Evolutionary conservation across 2,888 invertebrate species (phyloP).

Genomic region (Invenusta paracnida): DNA sequence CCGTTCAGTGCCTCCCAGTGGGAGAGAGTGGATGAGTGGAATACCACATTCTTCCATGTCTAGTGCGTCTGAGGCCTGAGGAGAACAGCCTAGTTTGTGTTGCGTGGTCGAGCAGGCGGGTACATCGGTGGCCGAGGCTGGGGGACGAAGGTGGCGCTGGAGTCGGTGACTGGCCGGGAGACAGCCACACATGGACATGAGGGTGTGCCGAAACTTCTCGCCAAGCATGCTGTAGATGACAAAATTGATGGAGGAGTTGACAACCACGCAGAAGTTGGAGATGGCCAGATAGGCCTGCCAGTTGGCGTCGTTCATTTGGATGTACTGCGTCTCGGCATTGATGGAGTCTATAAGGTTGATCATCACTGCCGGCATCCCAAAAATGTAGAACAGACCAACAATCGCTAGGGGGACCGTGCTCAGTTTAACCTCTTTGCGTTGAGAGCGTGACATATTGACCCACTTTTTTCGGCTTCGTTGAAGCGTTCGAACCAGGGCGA

Average conservation of each 20-base stretch:
- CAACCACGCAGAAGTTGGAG: conserved; percentile 82
- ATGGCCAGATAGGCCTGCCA: conserved; percentile 43
- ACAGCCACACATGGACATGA: conserved; percentile 34
- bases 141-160: neutral
- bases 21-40: neutral
- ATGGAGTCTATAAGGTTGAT: conserved; percentile 49
- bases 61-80: neutral
- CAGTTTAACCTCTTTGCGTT: conserved; percentile 49
- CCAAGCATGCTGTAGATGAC: conserved; percentile 92
- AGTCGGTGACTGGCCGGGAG: neutral
- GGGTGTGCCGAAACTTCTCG: conserved; percentile 71
- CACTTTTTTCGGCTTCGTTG: conserved; percentile 47
- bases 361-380: conserved; percentile 48
- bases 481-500: conserved; percentile 47
- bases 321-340: conserved; percentile 2
- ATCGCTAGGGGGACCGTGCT: conserved; percentile 50
- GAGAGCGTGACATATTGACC: conserved; percentile 47
- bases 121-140: neutral
- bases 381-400: conserved; percentile 49
- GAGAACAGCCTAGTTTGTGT: neutral
- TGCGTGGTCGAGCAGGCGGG: neutral
- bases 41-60: neutral
- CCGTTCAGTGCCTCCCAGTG: neutral
- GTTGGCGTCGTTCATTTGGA: conserved; percentile 4
- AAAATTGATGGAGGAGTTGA: conserved; percentile 91